Base-by-base conservation (phyloP, 2,888 invertebrate species). In the Podabrus alpinus region DNA sequence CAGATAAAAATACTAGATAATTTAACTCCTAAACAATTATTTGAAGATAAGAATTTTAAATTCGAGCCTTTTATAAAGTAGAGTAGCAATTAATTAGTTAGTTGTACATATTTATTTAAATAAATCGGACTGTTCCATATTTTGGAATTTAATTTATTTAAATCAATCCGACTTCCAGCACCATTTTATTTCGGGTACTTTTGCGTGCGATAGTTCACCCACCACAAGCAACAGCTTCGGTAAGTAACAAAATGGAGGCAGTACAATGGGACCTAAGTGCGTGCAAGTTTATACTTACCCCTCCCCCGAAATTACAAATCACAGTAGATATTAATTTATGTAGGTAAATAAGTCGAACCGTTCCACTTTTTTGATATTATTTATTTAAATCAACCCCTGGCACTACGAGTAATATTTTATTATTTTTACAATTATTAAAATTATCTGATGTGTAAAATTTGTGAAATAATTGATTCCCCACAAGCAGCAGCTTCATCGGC, bases 1-100 rank as follows among this genome's bases (percentile, higher is more conserved):
- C 88, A 91, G 91, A 82, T 90, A 66, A 84, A 87, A 69, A 85
- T 89, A 81, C 82, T 93, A 78, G 92, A 93, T 82, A 88, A 88
- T 80, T 85, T 92, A 68, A 85, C 89, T 2, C 88, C 89, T 77
- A 89, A 91, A 77, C 88, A 91, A 67, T 88, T 93, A 77, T 87
- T 90, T 73, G 86, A 88, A 76, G 90, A 90, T 83, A 79, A 79
- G 66, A 15, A 72, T 5, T 74, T 82, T 13, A 71, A 76, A n/a
- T 83, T 83, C 82, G 81, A 82, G 59, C 64, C 80, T n/a, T 69
- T 77, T 25, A 68, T 77, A 67, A 75, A 72, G 61, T 78, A 74
- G 69, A n/a, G 45, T 45, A n/a, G 45, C n/a, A 45, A 45, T 45
- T 45, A n/a, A n/a, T 45, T 45, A 45, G 45, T 45, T 45, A 45